Percentiles rank a stretch among this genome's conserved stretches.
These are phyloP conservation scores for Engraulis encrasicolus DNA, from an alignment of 2,113 vertebrate species.

Conservation along the genomic window DNA sequence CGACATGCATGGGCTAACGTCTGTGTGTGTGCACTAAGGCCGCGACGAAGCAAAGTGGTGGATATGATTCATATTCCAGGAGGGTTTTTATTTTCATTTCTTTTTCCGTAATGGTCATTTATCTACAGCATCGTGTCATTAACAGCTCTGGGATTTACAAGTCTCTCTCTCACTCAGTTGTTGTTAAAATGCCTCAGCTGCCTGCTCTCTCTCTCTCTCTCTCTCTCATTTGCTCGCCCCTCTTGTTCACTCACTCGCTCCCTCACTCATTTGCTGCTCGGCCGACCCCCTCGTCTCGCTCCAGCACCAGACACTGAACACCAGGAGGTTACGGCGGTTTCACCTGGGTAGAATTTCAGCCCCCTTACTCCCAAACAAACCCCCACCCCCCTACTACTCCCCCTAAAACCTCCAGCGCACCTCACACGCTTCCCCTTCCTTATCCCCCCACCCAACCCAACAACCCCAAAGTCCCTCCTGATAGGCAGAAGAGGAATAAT, in stretches of 20 bases:
- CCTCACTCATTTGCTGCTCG: neutral
- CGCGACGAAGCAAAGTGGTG: constrained; percentile 60
- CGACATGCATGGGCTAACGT: constrained; percentile 25
- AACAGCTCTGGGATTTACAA: constrained; percentile 58
- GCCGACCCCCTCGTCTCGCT: constrained; percentile 26
- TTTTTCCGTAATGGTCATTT: constrained; percentile 59
- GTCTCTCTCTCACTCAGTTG: constrained; percentile 45
- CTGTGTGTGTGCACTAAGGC: neutral
- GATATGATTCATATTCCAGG: constrained; percentile 54
- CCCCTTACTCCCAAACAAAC: no score
- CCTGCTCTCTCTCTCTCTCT: constrained; percentile 39
- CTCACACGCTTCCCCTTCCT: no score
- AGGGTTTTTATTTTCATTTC: constrained; percentile 6
- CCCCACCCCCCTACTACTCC: neutral
- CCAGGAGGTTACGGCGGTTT: constrained; percentile 46
- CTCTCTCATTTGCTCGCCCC: constrained; percentile 32
- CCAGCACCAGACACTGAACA: constrained; percentile 31
- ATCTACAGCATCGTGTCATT: constrained; percentile 52
- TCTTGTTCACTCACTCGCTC: constrained; percentile 36
- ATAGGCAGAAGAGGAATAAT: constrained; percentile 57
- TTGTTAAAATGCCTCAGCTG: constrained; percentile 53
- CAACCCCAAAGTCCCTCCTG: constrained; percentile 33
- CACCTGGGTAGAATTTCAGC: constrained; percentile 47
- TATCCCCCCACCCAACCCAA: no score
- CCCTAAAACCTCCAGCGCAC: no score